Evolutionary conservation across 2,113 vertebrate genomes (phyloP).

Genomic region (Regulus satrapa): DNA sequence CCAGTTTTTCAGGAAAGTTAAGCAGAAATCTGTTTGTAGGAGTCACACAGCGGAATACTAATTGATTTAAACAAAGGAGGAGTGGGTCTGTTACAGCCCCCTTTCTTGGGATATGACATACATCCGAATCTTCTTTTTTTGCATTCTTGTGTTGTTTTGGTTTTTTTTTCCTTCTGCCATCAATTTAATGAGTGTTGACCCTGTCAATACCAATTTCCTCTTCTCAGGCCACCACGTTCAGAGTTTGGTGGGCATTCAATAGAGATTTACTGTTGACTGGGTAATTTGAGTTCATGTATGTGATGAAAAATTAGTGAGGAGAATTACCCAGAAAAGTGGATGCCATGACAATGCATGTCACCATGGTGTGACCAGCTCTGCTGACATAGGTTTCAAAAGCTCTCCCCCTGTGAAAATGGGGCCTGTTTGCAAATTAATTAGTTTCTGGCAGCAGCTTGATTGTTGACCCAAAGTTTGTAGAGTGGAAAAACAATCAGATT

Average conservation of each 20-base stretch:
- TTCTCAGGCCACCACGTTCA: conserved; percentile 53
- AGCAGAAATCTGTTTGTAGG: not conserved
- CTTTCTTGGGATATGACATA: conserved; percentile 32
- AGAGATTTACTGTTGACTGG: conserved; percentile 74
- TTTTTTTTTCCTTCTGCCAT: not conserved
- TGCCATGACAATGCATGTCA: conserved; percentile 76
- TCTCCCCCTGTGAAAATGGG: conserved; percentile 79
- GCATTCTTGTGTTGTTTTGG: not conserved
- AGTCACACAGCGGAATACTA: conserved; percentile 10
- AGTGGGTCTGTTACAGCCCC: not conserved
- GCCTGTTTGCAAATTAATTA: conserved; percentile 85
- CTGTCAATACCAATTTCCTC: conserved; percentile 72
- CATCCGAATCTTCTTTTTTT: not conserved
- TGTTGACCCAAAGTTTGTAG: conserved; percentile 82
- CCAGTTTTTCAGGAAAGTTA: conserved; percentile 10
- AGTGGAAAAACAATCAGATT: conserved; percentile 85
- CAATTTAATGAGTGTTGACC: conserved; percentile 64
- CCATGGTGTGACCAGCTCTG: conserved; percentile 72
- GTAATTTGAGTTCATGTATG: conserved; percentile 77
- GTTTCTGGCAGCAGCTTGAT: conserved; percentile 81
- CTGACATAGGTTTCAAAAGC: conserved; percentile 78
- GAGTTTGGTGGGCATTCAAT: conserved; percentile 56
- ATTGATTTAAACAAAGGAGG: conserved; percentile 17
- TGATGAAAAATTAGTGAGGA: conserved; percentile 74
- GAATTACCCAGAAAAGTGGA: conserved; percentile 73